Evolutionary conservation across 2,888 invertebrate species (phyloP), one percentile per base, ranked within the genome.

Genomic region (Pollenia angustigena): DNA sequence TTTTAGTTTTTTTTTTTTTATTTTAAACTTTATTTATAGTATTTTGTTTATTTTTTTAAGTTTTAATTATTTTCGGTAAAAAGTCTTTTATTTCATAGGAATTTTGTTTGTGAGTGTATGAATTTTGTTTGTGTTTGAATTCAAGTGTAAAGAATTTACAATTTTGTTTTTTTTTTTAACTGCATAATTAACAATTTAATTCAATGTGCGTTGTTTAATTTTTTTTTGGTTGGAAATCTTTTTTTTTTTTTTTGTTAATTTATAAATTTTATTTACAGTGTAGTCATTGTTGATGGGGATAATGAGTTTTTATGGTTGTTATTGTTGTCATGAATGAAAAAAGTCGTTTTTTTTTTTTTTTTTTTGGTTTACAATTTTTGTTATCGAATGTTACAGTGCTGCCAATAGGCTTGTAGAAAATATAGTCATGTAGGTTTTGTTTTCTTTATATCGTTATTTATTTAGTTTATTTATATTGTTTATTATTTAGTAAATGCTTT

Each of bases 81-180:
- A 92, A 92, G 92, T 92, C 92, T 92, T 92, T 92, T 90, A 92
- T 92, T 92, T 92, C 92, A 91, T 92, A 92, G 92, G 92, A 92
- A 92, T 92, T 92, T 90, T 88, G 79, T 85, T 68, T 82, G 85
- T 82, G 85, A 80, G 85, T 87, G 81, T 81, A 74, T 85, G 68
- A 56, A 42, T 79, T 46, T 64, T 72, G 32, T 66, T 69, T 48
- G 66, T 12, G 42, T 50, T 42, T 54, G 18, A 2, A 54, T 46
- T 69, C 16, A 16, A 52, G 32, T 72, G 72, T 68, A 74, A 44
- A 6, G 32, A 7, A 54, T 18, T 75, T 80, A 11, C 16, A 32
- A 2, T 48, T 32, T 14, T 72, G 11, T 54, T n/a, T 58, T 62
- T 64, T 71, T 46, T 56, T n/a, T 76, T 1, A 10, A 64, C 23